A percentile compares a stretch with the other conserved stretches of the same genome.
phyloP scores from a whole-genome alignment of 35 echinoderm and acorn worm genomes.

The Anneissia japonica region DNA sequence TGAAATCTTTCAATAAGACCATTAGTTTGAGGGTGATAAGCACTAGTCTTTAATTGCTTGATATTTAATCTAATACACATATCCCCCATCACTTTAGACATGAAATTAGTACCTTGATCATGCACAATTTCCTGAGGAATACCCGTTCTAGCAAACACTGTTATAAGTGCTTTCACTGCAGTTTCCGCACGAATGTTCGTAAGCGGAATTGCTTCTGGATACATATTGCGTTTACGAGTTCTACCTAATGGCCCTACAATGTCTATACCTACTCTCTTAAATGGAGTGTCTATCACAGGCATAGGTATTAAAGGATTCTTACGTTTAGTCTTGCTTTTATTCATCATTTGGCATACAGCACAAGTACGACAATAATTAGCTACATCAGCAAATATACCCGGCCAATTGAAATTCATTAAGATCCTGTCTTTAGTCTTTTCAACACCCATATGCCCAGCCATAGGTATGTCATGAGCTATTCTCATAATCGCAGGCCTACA shows the following conservation, averaged over 20 bases:
- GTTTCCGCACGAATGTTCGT: constrained; percentile 26
- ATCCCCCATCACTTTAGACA: neutral
- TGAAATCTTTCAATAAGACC: neutral
- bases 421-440: constrained; percentile 24
- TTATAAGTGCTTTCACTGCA: constrained; percentile 2
- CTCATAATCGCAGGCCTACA: neutral
- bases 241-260: constrained; percentile 24
- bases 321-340: neutral
- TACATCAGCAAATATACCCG: constrained; percentile 32
- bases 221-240: constrained; percentile 14
- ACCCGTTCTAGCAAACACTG: constrained; percentile 20
- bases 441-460: constrained; percentile 30
- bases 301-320: constrained; percentile 13
- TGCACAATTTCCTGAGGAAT: constrained; percentile 21
- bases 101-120: constrained; percentile 11
- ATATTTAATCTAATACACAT: neutral
- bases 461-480: neutral
- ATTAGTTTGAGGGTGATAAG: constrained; percentile 2
- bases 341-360: constrained; percentile 8
- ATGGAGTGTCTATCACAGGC: constrained; percentile 26
- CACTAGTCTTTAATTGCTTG: neutral
- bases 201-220: neutral
- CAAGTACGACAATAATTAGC: constrained; percentile 14
- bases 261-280: constrained; percentile 23
- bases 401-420: constrained; percentile 30